Evolutionary conservation across 2,113 vertebrate genomes (phyloP).

Genomic region (Chaetorhynchus papuensis): DNA sequence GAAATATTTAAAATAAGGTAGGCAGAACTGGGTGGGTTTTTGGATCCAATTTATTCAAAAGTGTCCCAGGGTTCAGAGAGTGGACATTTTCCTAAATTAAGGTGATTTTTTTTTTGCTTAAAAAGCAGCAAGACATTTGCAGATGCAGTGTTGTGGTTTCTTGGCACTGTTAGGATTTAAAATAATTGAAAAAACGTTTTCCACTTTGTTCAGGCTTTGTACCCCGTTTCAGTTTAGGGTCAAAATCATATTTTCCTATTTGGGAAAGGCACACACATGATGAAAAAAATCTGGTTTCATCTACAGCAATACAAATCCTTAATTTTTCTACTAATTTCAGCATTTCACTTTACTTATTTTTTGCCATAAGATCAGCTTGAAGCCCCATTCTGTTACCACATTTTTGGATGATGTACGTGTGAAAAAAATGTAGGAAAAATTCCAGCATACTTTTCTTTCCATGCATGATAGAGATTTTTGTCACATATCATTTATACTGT

Average conservation of each 20-base stretch:
- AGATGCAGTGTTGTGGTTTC: not conserved
- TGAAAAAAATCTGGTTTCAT: not conserved
- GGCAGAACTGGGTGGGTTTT: not conserved
- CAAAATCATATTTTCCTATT: not conserved
- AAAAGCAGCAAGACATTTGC: not conserved
- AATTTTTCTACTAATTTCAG: not conserved
- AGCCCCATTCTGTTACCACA: rapidly evolving
- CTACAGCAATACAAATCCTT: not conserved
- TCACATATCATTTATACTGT: not conserved
- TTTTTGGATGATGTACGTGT: not conserved
- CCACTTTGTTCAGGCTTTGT: not conserved
- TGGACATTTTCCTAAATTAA: not conserved
- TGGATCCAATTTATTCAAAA: not conserved
- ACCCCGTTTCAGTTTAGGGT: not conserved
- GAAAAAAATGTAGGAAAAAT: not conserved
- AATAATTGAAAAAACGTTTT: not conserved
- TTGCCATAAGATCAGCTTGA: not conserved
- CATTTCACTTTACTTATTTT: not conserved
- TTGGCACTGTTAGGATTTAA: not conserved
- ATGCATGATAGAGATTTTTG: rapidly evolving
- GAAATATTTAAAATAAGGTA: not conserved
- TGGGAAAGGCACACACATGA: not conserved
- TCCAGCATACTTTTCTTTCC: not conserved
- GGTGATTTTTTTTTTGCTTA: not conserved
- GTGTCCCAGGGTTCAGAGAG: not conserved